phyloP scores from a whole-genome alignment of 2,888 invertebrate genomes.

The Acleris sparsana region DNA sequence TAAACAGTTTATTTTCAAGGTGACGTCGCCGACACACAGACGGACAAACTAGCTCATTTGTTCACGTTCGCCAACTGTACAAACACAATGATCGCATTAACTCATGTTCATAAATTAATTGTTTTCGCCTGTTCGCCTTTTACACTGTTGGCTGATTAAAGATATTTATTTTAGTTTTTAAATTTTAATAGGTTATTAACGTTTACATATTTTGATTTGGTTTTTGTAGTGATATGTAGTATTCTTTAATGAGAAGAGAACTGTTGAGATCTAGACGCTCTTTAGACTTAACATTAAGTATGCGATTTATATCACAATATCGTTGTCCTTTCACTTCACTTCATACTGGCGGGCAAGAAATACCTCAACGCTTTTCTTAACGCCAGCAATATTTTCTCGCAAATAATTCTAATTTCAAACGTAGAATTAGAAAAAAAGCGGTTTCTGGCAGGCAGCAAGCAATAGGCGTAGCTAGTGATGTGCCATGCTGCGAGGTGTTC shows the following conservation, averaged over 20 bases:
- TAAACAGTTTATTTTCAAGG: slow-evolving; percentile 26
- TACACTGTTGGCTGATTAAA: slow-evolving; percentile 25
- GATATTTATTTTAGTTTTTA: not conserved
- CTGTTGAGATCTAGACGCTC: too few species aligned
- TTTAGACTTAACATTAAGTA: too few species aligned
- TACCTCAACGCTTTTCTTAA: slow-evolving; percentile 2
- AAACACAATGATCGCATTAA: slow-evolving; percentile 16
- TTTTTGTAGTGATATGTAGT: too few species aligned
- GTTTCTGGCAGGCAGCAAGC: slow-evolving; percentile 55
- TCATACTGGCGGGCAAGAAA: not conserved
- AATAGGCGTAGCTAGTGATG: slow-evolving; percentile 81
- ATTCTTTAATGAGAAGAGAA: too few species aligned
- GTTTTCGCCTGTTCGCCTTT: slow-evolving; percentile 13
- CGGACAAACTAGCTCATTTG: slow-evolving; percentile 15
- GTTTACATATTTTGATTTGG: too few species aligned
- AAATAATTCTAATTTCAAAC: slow-evolving; percentile 23
- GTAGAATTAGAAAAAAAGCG: slow-evolving; percentile 38
- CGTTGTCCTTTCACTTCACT: not conserved
- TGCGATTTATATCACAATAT: too few species aligned
- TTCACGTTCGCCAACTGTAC: slow-evolving; percentile 18
- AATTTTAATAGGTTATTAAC: too few species aligned
- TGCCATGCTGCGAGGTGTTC: slow-evolving; percentile 73
- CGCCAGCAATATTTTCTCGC: slow-evolving; percentile 13
- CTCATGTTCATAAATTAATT: slow-evolving; percentile 21
- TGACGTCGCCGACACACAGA: slow-evolving; percentile 6